phyloP scores from a whole-genome alignment of 2,888 invertebrate genomes.

The Scaptomyza reducta region DNA sequence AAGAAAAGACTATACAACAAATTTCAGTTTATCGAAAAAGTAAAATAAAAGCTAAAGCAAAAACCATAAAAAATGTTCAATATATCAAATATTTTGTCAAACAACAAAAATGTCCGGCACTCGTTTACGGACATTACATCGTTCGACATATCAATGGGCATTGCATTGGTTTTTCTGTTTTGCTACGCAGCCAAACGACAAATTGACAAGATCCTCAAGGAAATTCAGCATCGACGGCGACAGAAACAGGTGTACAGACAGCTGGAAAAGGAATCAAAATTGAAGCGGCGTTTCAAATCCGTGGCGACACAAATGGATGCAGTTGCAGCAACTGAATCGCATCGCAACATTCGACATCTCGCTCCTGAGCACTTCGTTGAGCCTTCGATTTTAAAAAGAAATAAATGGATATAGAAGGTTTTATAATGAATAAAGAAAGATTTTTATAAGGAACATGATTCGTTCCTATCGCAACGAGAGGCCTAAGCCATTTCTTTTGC shows the following conservation, averaged over 20 bases:
- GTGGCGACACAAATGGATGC: background rate
- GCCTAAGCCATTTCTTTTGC: no score
- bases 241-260: background rate
- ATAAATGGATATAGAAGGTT: background rate
- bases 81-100: background rate
- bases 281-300: constrained; percentile 3
- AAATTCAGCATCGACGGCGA: background rate
- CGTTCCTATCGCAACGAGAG: background rate
- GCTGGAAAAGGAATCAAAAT: background rate
- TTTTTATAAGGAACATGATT: background rate
- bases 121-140: background rate
- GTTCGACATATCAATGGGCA: background rate
- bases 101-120: background rate
- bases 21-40: background rate
- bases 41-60: constrained; percentile 1
- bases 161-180: constrained; percentile 17
- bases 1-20: background rate
- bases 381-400: constrained; percentile 6
- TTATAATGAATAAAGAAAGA: background rate
- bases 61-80: constrained; percentile 17
- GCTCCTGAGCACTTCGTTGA: constrained; percentile 24
- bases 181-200: constrained; percentile 10
- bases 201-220: background rate
- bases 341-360: background rate
- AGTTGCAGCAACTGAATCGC: background rate